phyloP scores from a whole-genome alignment of 2,113 vertebrate genomes.

The Lamprologus lemairii region DNA sequence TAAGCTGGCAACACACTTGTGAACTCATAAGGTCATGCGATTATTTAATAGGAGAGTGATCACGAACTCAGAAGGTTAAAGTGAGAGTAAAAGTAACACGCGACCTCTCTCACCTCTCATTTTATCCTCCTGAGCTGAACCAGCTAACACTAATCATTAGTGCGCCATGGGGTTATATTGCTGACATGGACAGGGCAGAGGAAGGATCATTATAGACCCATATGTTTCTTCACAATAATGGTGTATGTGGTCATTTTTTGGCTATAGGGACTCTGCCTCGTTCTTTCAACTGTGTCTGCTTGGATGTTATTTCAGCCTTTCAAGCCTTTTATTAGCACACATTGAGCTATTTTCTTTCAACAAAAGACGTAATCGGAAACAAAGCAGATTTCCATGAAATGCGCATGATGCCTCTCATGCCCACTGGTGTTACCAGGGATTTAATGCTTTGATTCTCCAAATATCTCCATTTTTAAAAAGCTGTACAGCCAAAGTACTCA shows the following conservation, averaged over 20 bases:
- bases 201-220: not conserved
- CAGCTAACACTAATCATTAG: not conserved
- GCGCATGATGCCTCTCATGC: not conserved
- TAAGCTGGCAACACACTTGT: not conserved
- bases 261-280: not conserved
- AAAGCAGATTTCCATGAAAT: constrained; percentile 31
- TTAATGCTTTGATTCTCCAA: constrained; percentile 27
- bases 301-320: not conserved
- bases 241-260: not conserved
- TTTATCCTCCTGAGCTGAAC: not conserved
- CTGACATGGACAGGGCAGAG: not conserved
- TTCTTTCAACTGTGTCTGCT: not conserved
- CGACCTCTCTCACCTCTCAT: not conserved
- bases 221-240: not conserved
- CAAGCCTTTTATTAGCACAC: not conserved
- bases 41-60: not conserved
- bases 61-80: not conserved
- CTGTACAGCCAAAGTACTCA: not conserved
- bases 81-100: not conserved
- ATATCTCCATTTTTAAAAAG: constrained; percentile 40
- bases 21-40: not conserved
- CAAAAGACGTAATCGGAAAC: not conserved
- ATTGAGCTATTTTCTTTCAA: not conserved
- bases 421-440: constrained; percentile 9
- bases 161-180: not conserved